Percentiles rank a stretch among this genome's conserved stretches.
Conservation (phyloP, 2,113 vertebrate genomes). For the Festucalex cinctus region DNA sequence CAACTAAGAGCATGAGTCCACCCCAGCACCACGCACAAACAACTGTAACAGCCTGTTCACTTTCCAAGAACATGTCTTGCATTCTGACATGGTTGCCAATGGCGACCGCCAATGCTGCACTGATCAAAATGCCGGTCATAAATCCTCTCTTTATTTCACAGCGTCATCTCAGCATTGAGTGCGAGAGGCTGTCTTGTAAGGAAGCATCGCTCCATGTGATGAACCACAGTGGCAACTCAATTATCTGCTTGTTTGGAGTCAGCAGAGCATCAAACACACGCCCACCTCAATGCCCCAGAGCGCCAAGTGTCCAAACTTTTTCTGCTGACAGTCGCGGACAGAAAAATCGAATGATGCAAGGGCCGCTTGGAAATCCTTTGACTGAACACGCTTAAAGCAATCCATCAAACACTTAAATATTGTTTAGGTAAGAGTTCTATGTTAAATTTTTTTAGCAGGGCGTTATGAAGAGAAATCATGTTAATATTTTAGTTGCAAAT, state of each 20-base stretch:
- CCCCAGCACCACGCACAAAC: conserved; percentile 8
- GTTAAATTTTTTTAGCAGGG: too few relatives aligned
- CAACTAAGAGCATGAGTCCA: conserved; percentile 20
- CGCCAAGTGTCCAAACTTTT: not conserved
- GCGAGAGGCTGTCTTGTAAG: not conserved
- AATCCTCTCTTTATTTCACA: conserved; percentile 16
- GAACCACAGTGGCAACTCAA: not conserved
- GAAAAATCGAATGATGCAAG: not conserved
- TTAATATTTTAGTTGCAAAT: too few relatives aligned
- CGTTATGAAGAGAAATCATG: too few relatives aligned
- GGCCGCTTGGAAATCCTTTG: not conserved
- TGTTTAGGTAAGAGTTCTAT: too few relatives aligned
- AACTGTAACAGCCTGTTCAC: conserved; percentile 21
- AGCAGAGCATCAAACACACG: not conserved
- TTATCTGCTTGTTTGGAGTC: conserved; percentile 24
- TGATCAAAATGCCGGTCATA: conserved; percentile 42
- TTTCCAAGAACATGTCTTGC: conserved; percentile 36
- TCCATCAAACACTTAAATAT: too few relatives aligned
- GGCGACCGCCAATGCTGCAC: conserved; percentile 26
- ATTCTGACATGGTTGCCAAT: conserved; percentile 33
- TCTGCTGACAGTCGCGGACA: not conserved
- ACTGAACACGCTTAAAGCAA: not conserved
- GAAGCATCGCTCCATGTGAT: not conserved
- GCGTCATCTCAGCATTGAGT: not conserved
- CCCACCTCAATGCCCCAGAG: conserved; percentile 16